phyloP scores from a whole-genome alignment of 2,888 invertebrate genomes.

The Crematogaster levior region DNA sequence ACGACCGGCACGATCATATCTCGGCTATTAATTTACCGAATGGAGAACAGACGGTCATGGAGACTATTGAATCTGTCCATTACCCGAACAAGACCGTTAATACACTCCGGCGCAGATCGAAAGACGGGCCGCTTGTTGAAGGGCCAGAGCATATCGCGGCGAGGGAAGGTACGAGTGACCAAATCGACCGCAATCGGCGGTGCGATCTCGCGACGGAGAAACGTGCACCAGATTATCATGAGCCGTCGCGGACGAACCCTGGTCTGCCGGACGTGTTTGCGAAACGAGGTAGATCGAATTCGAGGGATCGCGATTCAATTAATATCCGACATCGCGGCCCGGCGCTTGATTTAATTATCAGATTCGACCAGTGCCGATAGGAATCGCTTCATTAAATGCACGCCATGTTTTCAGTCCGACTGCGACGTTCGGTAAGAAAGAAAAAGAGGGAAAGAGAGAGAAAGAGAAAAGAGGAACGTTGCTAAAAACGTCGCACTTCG shows the following conservation, averaged over 20 bases:
- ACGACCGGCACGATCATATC: conserved; percentile 37
- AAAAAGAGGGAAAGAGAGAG: neutral
- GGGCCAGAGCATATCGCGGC: conserved; percentile 25
- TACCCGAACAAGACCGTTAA: conserved; percentile 30
- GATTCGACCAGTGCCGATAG: conserved; percentile 79
- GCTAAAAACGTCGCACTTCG: neutral
- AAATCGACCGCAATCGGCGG: conserved; percentile 45
- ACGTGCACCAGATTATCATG: conserved; percentile 49
- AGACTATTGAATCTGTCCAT: conserved; percentile 35
- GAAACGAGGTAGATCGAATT: conserved; percentile 71
- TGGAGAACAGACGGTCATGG: conserved; percentile 40
- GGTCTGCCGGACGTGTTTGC: conserved; percentile 62
- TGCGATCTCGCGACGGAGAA: conserved; percentile 46
- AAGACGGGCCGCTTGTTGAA: conserved; percentile 11
- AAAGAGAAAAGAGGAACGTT: neutral
- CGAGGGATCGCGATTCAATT: conserved; percentile 76
- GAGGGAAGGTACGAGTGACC: conserved; percentile 32
- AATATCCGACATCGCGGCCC: conserved; percentile 72
- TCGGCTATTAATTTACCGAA: conserved; percentile 35
- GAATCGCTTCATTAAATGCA: conserved; percentile 80
- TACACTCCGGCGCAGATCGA: conserved; percentile 21
- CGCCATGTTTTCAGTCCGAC: neutral
- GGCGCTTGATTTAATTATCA: conserved; percentile 82
- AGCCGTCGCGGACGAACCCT: conserved; percentile 57
- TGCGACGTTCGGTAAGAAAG: neutral